Evolutionary conservation across 2,113 vertebrate species (phyloP).

Genomic region (human (Homo sapiens)): GRCh38 chr18:78137001-78137500

Average conservation of each 20-base stretch:
- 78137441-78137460: rapidly evolving
- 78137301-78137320: no score
- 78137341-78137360: background rate
- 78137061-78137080: background rate
- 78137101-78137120: background rate
- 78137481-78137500: background rate
- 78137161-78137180: background rate
- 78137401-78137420: no score
- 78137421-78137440: no score
- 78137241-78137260: no score
- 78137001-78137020: no score
- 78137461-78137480: background rate
- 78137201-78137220: background rate
- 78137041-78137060: background rate
- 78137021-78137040: background rate
- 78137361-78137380: rapidly evolving
- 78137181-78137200: background rate
- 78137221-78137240: background rate
- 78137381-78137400: no score
- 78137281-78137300: background rate
- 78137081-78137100: background rate
- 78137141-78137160: background rate
- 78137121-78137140: background rate
- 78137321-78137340: background rate
- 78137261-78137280: background rate